Evolutionary conservation across 2,888 invertebrate genomes (phyloP).

Genomic region (Stenodema calcarata): DNA sequence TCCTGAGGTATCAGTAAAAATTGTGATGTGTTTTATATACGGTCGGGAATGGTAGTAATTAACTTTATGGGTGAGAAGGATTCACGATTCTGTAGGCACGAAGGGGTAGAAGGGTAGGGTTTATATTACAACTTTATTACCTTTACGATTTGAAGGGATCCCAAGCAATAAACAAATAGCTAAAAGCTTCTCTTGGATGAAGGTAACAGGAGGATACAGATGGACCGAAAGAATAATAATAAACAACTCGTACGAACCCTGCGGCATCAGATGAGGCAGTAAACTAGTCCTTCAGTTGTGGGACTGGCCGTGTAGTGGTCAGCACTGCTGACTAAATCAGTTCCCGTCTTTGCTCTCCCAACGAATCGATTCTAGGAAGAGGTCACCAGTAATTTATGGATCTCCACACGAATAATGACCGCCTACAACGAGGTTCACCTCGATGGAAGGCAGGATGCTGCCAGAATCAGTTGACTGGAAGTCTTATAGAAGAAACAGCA

Average conservation of each 20-base stretch:
- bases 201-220: not conserved
- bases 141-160: not conserved
- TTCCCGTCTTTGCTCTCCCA: no score
- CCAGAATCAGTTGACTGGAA: no score
- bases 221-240: constrained; percentile 21
- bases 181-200: constrained; percentile 9
- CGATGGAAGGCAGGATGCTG: no score
- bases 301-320: no score
- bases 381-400: no score
- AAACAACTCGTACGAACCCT: not conserved
- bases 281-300: not conserved
- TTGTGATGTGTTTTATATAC: not conserved
- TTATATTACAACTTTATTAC: constrained; percentile 37
- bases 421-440: no score
- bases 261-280: not conserved
- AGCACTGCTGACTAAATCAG: no score
- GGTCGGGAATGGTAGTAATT: not conserved
- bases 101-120: not conserved
- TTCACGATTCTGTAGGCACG: not conserved
- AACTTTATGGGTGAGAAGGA: not conserved
- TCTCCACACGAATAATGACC: no score
- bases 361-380: no score
- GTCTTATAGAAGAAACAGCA: no score
- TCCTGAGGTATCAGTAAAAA: not conserved
- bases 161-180: constrained; percentile 33